Conservation (phyloP, 2,888 invertebrate genomes). For the Megalurothrips usitatus region DNA sequence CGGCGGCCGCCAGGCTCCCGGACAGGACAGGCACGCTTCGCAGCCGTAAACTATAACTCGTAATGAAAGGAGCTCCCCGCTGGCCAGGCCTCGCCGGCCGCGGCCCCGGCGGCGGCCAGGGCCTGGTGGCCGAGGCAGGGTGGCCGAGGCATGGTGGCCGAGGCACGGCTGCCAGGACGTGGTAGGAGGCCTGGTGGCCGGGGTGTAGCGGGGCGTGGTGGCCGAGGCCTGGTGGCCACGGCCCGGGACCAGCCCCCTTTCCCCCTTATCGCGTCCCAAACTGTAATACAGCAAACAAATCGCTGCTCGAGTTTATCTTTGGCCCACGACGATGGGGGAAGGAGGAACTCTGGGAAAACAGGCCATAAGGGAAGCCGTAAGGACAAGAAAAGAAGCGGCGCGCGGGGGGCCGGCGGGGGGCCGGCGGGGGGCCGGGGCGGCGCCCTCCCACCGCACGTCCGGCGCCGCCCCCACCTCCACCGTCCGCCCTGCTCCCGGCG, state of each 20-base stretch:
- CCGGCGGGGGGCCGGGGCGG: background rate
- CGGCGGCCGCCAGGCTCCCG: background rate
- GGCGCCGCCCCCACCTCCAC: too few relatives aligned
- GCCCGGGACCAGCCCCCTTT: background rate
- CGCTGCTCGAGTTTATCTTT: constrained; percentile 11
- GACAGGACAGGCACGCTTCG: background rate
- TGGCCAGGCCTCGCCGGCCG: background rate
- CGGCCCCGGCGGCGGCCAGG: background rate
- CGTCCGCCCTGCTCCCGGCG: too few relatives aligned
- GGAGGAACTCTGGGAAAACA: background rate
- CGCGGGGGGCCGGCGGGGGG: background rate
- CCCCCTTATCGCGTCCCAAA: background rate
- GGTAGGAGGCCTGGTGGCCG: background rate
- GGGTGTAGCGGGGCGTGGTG: background rate
- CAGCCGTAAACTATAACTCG: constrained; percentile 1
- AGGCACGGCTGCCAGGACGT: background rate
- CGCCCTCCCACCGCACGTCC: too few relatives aligned
- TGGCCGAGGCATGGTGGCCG: background rate
- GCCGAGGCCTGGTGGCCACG: background rate
- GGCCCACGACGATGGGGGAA: constrained; percentile 6
- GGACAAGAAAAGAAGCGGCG: background rate
- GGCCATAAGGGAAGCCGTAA: constrained; percentile 1
- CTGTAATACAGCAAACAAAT: constrained; percentile 11
- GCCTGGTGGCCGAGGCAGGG: too few relatives aligned
- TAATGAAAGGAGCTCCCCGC: background rate